phyloP scores from a whole-genome alignment of 2,888 invertebrate genomes.

The Calameuta idolon region DNA sequence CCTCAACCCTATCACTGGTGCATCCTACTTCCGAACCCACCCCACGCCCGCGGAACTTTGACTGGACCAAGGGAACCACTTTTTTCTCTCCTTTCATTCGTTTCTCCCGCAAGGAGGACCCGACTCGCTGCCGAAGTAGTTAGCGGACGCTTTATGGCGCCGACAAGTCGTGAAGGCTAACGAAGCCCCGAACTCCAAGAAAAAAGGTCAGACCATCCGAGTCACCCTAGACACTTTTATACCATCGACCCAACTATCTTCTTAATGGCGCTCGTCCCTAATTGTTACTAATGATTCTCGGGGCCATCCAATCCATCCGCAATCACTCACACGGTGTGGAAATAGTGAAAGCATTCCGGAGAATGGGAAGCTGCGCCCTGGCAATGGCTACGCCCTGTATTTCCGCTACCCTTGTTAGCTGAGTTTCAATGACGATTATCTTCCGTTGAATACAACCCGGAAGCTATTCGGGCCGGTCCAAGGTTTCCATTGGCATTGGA shows the following conservation, averaged over 20 bases:
- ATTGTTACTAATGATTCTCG: not conserved
- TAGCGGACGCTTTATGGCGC: not conserved
- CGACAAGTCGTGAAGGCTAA: not conserved
- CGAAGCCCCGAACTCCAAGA: not conserved
- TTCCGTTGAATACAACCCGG: not conserved
- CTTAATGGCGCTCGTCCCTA: not conserved
- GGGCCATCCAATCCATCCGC: not conserved
- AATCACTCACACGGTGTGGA: not conserved
- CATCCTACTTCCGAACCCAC: not conserved
- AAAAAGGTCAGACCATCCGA: not conserved
- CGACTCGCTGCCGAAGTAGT: not conserved
- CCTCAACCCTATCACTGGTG: not conserved
- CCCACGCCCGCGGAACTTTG: not conserved
- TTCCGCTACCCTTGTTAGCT: not conserved
- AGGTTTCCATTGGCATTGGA: constrained; percentile 4
- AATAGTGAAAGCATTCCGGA: not conserved
- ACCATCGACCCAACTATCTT: not conserved
- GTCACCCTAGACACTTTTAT: not conserved
- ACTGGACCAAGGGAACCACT: not conserved
- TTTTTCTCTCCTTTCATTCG: not conserved
- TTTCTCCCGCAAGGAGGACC: not conserved
- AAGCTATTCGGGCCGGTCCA: not conserved
- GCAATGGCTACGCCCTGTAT: not conserved
- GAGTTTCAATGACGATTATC: constrained; percentile 7
- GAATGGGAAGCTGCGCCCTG: not conserved